Evolutionary conservation across 2,888 invertebrate species (phyloP).

Genomic region (Eupithecia vulgata): DNA sequence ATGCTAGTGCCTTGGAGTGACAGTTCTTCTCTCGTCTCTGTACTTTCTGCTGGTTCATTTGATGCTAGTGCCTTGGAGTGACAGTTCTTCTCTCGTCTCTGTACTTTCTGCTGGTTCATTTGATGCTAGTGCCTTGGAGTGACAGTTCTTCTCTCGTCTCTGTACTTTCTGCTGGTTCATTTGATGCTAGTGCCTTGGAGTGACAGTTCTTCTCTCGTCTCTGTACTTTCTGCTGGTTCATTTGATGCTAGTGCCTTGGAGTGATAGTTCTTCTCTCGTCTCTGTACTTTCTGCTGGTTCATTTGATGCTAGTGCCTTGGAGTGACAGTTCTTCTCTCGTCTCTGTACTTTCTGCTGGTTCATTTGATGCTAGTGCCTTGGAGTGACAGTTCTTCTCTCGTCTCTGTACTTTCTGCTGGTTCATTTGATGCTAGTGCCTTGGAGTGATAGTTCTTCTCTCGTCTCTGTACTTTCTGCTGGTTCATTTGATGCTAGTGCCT

Average conservation of each 20-base stretch:
- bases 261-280: background rate
- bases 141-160: background rate
- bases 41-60: background rate
- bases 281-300: background rate
- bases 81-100: background rate
- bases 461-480: background rate
- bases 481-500: background rate
- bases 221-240: background rate
- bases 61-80: background rate
- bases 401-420: background rate
- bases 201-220: background rate
- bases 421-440: background rate
- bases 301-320: background rate
- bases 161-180: background rate
- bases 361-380: background rate
- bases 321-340: background rate
- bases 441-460: background rate
- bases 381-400: background rate
- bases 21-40: background rate
- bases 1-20: background rate
- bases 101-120: background rate
- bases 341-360: background rate
- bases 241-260: background rate
- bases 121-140: background rate
- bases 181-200: background rate